Evolutionary conservation across 2,797 vertebrate genomes (phyloP).

Genomic region (Muraenolepis orangiensis): DNA sequence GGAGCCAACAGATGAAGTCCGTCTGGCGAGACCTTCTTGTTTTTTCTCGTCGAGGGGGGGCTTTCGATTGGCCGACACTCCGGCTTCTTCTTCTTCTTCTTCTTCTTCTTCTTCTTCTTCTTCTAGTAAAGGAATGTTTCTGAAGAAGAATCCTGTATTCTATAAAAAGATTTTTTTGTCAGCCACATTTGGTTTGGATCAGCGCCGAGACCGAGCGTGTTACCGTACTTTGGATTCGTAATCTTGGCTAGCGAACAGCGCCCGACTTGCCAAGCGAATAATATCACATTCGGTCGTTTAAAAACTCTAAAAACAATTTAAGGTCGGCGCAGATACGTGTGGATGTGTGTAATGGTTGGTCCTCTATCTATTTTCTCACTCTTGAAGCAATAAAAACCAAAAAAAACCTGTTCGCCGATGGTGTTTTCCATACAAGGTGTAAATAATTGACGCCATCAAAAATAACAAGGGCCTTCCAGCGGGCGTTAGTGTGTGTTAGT

Average conservation of each 20-base stretch:
- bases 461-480: no score
- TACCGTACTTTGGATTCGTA: slow-evolving; percentile 23
- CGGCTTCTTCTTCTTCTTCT: no score
- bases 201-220: slow-evolving; percentile 42
- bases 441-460: slow-evolving; percentile 4
- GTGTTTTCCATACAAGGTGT: background rate
- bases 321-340: slow-evolving; percentile 30
- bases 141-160: slow-evolving; percentile 27
- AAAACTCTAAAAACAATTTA: slow-evolving; percentile 29
- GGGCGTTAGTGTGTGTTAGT: no score
- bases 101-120: no score
- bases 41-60: slow-evolving; percentile 37
- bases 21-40: slow-evolving; percentile 21
- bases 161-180: slow-evolving; percentile 26
- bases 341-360: slow-evolving; percentile 21
- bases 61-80: slow-evolving; percentile 42
- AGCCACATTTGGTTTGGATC: slow-evolving; percentile 61
- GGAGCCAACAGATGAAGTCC: no score
- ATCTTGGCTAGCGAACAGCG: slow-evolving; percentile 40
- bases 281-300: slow-evolving; percentile 37
- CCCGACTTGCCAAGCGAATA: slow-evolving; percentile 41
- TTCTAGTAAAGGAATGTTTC: no score
- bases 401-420: background rate
- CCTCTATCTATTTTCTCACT: background rate
- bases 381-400: background rate